These are phyloP conservation scores for Drosophila albomicans DNA, from an alignment of 1,140 invertebrate genomes.

Conservation along the genomic window DNA sequence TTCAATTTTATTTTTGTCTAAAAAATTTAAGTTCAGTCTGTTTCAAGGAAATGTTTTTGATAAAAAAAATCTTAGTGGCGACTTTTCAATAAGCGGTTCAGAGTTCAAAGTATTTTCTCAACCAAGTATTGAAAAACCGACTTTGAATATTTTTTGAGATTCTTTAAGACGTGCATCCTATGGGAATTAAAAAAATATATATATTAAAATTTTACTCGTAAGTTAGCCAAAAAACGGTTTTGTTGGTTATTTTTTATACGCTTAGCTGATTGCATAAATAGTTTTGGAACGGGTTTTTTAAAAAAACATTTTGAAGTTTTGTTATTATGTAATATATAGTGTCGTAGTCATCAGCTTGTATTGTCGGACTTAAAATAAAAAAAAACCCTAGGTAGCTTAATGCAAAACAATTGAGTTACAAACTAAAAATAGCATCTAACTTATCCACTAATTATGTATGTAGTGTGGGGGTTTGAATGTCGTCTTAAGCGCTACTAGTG, in stretches of 20 bases:
- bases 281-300: conserved; percentile 53
- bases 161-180: conserved; percentile 73
- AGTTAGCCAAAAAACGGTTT: conserved; percentile 38
- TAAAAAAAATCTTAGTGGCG: conserved; percentile 60
- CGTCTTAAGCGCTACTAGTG: conserved; percentile 75
- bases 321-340: conserved; percentile 24
- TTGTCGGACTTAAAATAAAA: conserved; percentile 57
- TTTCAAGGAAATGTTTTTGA: conserved; percentile 81
- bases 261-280: conserved; percentile 59
- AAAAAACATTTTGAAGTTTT: conserved; percentile 45
- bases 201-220: conserved; percentile 28
- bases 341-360: conserved; percentile 43
- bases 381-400: conserved; percentile 64
- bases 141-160: conserved; percentile 70
- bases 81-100: conserved; percentile 13
- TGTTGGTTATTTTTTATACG: conserved; percentile 47
- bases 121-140: conserved; percentile 18
- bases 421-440: conserved; percentile 71
- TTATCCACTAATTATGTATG: conserved; percentile 63
- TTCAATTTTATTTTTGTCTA: conserved; percentile 40
- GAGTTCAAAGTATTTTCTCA: not conserved
- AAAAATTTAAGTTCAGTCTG: conserved; percentile 78
- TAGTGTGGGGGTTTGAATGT: conserved; percentile 65
- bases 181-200: conserved; percentile 43
- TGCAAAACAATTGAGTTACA: conserved; percentile 72